Conservation (phyloP, 2,797 vertebrate genomes). For the Xenopus petersii region DNA sequence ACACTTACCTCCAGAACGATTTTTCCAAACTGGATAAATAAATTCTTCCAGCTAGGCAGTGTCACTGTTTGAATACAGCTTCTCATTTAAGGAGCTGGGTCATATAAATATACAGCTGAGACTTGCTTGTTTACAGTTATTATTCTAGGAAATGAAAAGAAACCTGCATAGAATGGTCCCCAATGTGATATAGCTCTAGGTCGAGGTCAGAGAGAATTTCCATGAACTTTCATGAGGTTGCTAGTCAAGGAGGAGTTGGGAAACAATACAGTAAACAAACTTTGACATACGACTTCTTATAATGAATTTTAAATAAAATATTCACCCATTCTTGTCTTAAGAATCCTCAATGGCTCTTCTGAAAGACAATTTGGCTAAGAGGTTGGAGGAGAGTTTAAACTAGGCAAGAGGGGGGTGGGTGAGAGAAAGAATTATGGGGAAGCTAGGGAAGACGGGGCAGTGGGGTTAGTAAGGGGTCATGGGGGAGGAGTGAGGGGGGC, state of each 20-base stretch:
- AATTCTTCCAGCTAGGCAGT: not conserved
- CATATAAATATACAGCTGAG: constrained; percentile 28
- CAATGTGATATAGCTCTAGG: constrained; percentile 18
- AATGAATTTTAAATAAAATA: constrained; percentile 41
- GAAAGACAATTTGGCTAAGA: not conserved
- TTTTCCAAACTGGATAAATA: not conserved
- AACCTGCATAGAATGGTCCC: constrained; percentile 18
- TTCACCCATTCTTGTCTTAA: constrained; percentile 31
- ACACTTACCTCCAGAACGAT: not conserved
- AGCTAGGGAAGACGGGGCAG: too few relatives aligned
- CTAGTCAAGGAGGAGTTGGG: constrained; percentile 20
- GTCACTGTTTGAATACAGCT: constrained; percentile 23
- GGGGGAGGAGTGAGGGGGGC: too few relatives aligned
- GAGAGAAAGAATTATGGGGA: too few relatives aligned
- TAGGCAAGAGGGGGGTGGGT: too few relatives aligned
- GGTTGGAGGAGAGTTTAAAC: too few relatives aligned
- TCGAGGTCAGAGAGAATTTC: constrained; percentile 18
- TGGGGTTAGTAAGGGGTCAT: too few relatives aligned
- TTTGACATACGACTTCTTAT: constrained; percentile 13
- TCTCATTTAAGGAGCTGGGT: constrained; percentile 21
- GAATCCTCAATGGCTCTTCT: constrained; percentile 4
- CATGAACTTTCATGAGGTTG: constrained; percentile 16
- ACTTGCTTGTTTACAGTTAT: constrained; percentile 16
- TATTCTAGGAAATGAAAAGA: constrained; percentile 19
- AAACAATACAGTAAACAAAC: constrained; percentile 25